Percentiles rank a stretch among this genome's conserved stretches.
These are phyloP conservation scores for Nymphalis c-album DNA, from an alignment of 2,888 invertebrate genomes.

Conservation along the genomic window DNA sequence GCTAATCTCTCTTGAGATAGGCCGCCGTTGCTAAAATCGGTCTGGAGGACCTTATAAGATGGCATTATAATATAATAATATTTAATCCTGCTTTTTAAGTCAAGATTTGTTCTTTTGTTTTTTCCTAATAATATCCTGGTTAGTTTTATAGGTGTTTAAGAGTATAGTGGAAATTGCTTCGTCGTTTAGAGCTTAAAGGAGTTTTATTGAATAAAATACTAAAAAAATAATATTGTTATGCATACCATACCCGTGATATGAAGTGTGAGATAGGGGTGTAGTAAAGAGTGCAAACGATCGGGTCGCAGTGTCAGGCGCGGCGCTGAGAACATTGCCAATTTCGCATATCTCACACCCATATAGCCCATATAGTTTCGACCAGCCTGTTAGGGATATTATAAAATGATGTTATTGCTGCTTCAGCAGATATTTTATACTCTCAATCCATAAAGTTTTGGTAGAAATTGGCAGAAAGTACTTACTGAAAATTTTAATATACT, in stretches of 20 bases:
- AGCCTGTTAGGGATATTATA: constrained; percentile 36
- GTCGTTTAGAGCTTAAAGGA: neutral
- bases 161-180: too few relatives aligned
- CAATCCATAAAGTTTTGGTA: neutral
- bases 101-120: too few relatives aligned
- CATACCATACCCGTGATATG: constrained; percentile 55
- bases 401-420: constrained; percentile 29
- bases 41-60: too few relatives aligned
- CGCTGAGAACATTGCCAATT: constrained; percentile 68
- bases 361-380: constrained; percentile 18
- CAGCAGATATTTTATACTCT: constrained; percentile 18
- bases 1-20: too few relatives aligned
- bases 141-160: too few relatives aligned
- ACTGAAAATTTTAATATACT: neutral
- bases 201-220: neutral
- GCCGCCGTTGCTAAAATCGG: too few relatives aligned
- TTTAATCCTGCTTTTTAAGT: too few relatives aligned
- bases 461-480: neutral
- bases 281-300: constrained; percentile 80
- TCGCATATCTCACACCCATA: constrained; percentile 44
- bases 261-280: constrained; percentile 75
- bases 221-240: constrained; percentile 37
- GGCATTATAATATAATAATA: too few relatives aligned
- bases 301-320: constrained; percentile 68
- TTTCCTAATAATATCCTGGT: too few relatives aligned